Percentiles rank a stretch among this genome's conserved stretches.
phyloP scores from a whole-genome alignment of 1,140 invertebrate species.

The Micrasema longulum region DNA sequence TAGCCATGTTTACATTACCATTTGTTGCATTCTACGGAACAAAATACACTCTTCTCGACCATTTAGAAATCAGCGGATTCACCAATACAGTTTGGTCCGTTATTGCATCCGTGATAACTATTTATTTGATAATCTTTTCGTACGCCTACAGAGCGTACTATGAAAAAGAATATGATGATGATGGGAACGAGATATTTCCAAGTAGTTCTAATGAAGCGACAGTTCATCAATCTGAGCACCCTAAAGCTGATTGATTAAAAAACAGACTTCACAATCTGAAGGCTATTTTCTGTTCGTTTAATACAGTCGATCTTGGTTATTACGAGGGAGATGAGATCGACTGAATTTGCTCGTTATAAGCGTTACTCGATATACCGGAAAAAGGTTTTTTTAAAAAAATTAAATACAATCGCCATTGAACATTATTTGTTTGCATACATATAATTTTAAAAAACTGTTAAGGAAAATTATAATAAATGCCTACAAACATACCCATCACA shows the following conservation, averaged over 20 bases:
- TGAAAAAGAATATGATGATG: constrained; percentile 74
- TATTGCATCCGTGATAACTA: constrained; percentile 77
- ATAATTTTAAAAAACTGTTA: no score
- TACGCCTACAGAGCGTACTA: constrained; percentile 85
- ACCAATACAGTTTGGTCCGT: constrained; percentile 80
- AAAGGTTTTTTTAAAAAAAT: no score
- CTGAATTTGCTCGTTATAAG: no score
- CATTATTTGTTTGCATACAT: no score
- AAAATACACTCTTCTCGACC: constrained; percentile 71
- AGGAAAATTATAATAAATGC: no score
- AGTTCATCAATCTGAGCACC: neutral
- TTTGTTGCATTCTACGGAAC: constrained; percentile 80
- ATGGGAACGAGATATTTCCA: constrained; percentile 69
- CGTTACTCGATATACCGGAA: no score
- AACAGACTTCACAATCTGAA: no score
- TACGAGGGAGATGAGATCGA: no score
- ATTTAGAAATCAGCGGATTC: constrained; percentile 73
- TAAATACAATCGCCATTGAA: no score
- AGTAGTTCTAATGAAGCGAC: constrained; percentile 56
- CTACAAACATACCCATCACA: no score
- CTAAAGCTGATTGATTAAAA: constrained; percentile 23
- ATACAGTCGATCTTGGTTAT: no score
- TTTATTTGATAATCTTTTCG: constrained; percentile 81
- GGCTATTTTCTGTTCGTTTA: no score
- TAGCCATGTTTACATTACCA: constrained; percentile 86